Conservation (phyloP, 2,888 invertebrate genomes). For the Iphiclides podalirius region DNA sequence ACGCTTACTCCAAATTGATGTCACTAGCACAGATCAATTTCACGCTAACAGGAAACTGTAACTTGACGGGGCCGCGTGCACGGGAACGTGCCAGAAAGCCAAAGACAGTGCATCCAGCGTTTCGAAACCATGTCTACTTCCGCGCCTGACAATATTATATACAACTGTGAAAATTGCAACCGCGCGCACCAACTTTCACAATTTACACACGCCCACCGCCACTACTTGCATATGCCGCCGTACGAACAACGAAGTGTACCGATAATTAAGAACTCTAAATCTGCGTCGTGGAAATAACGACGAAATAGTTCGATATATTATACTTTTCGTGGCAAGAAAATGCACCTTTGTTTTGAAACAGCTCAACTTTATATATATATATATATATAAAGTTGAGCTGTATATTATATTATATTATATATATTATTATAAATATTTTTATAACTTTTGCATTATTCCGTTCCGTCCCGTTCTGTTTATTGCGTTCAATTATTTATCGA, state of each 20-base stretch:
- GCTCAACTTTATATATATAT: too few species aligned
- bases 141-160: conserved; percentile 67
- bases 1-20: conserved; percentile 4
- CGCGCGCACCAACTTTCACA: conserved; percentile 64
- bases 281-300: not conserved
- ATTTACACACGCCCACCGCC: conserved; percentile 56
- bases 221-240: conserved; percentile 26
- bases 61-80: conserved; percentile 36
- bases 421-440: too few species aligned
- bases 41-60: conserved; percentile 27
- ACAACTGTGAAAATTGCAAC: conserved; percentile 69
- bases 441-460: too few species aligned
- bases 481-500: too few species aligned
- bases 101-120: conserved; percentile 51
- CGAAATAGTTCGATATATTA: too few species aligned
- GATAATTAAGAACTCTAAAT: conserved; percentile 14
- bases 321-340: too few species aligned
- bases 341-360: too few species aligned
- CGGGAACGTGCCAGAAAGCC: conserved; percentile 58
- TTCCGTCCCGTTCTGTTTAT: too few species aligned
- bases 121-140: conserved; percentile 41
- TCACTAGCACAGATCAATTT: conserved; percentile 18
- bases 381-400: too few species aligned
- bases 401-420: too few species aligned
- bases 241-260: conserved; percentile 4